Base-by-base conservation (phyloP, 2,888 invertebrate genomes). In the Ennomos quercinarius region DNA sequence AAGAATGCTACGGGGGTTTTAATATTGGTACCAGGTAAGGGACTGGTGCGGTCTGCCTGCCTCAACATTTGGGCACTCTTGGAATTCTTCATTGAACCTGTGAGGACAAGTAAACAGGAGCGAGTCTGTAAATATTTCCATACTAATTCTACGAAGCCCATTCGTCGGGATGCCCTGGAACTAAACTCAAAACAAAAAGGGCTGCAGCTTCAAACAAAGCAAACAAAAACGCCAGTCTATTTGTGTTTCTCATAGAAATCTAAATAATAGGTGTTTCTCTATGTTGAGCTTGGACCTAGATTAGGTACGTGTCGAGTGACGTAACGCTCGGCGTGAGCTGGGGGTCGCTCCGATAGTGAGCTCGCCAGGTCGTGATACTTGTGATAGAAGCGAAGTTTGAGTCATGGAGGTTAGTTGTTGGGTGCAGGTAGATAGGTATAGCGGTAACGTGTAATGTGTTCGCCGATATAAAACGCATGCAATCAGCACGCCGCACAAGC, bases 61-160 rank as follows among this genome's bases (percentile, higher is more conserved):
- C 93, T 93, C 93, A 94, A 94, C 93, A 93, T 93, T 93, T 94
- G 94, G 89, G 94, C 94, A 93, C 94, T 94, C 91, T 94, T 93
- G 82, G 94, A 94, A 86, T 93, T 94, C 94, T 93, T 94, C 94
- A 95, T 94, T 88, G 93, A 93, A 89, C 93, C 92, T 92, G 92
- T 86, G 84, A 84, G 90, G 90, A 91, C 90, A 91, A 91, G 86
- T 89, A 90, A 90, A 91, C 77, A 86, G 84, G 84, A 78, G 77
- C 83, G 80, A 75, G 74, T 86, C 86, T 85, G 83, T 88, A 81
- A 81, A 74, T 77, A 76, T 76, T 80, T 75, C 72, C 73, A 70
- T 66, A 73, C 73, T 76, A 76, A 57, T 70, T 73, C 72, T 74
- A 76, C 64, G 64, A 71, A 71, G 71, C 71, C 78, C 74, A 72